Evolutionary conservation across 2,797 vertebrate species (phyloP).

Genomic region (Selene dorsalis): DNA sequence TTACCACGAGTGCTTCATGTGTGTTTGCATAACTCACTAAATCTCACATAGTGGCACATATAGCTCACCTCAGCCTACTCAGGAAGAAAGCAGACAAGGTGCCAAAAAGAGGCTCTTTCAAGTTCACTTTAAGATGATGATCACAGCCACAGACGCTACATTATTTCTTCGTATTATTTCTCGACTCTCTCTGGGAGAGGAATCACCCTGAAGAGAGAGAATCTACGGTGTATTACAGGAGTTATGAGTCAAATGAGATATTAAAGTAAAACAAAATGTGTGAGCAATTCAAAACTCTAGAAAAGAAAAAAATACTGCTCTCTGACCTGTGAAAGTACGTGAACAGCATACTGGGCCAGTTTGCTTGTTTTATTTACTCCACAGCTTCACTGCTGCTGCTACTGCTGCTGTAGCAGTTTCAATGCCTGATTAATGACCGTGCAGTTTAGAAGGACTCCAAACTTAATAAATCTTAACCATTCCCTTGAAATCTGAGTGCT

Average conservation of each 20-base stretch:
- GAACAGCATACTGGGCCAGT: constrained; percentile 51
- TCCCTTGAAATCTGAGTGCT: constrained; percentile 62
- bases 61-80: constrained; percentile 7
- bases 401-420: constrained; percentile 43
- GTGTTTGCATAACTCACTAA: constrained; percentile 12
- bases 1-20: not conserved
- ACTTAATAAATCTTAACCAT: constrained; percentile 73
- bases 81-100: not conserved
- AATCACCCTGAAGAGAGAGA: constrained; percentile 12
- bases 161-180: not conserved
- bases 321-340: constrained; percentile 57
- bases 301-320: constrained; percentile 37
- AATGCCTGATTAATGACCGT: constrained; percentile 68
- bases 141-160: not conserved
- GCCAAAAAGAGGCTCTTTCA: not conserved
- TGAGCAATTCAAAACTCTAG: constrained; percentile 27
- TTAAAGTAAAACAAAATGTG: constrained; percentile 17
- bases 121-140: constrained; percentile 4
- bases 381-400: constrained; percentile 36
- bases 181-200: constrained; percentile 12
- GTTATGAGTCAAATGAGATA: constrained; percentile 14
- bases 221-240: constrained; percentile 1
- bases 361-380: constrained; percentile 71
- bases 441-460: constrained; percentile 67
- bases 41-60: not conserved